These are phyloP conservation scores for Spicauda simplicius DNA, from an alignment of 2,888 invertebrate genomes.

Conservation along the genomic window DNA sequence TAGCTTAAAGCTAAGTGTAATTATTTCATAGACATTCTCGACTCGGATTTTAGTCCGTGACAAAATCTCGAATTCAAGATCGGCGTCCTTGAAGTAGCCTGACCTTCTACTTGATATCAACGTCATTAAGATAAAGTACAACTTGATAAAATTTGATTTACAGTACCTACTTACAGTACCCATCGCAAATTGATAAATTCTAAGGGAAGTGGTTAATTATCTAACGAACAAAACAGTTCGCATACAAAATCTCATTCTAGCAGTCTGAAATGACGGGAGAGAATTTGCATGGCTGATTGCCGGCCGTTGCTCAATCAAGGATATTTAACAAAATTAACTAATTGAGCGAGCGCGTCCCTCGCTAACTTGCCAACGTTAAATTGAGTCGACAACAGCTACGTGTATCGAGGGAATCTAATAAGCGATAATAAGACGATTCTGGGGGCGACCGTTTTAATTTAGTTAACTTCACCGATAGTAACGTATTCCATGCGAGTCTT, in stretches of 20 bases:
- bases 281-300: slow-evolving; percentile 84
- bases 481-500: neutral
- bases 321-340: slow-evolving; percentile 84
- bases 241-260: slow-evolving; percentile 45
- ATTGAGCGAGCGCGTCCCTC: slow-evolving; percentile 75
- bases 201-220: neutral
- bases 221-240: slow-evolving; percentile 1
- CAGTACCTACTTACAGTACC: too few relatives aligned
- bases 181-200: neutral
- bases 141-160: too few relatives aligned
- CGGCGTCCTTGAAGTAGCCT: too few relatives aligned
- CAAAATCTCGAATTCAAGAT: too few relatives aligned
- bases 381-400: slow-evolving; percentile 66
- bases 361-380: slow-evolving; percentile 59
- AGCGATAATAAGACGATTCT: slow-evolving; percentile 66
- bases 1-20: too few relatives aligned
- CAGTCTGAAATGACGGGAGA: slow-evolving; percentile 49
- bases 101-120: too few relatives aligned
- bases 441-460: slow-evolving; percentile 54
- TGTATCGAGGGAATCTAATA: slow-evolving; percentile 67
- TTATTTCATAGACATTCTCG: too few relatives aligned
- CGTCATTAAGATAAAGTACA: too few relatives aligned
- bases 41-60: too few relatives aligned
- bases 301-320: slow-evolving; percentile 83
- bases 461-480: slow-evolving; percentile 35